These are phyloP conservation scores for Bombus ignitus DNA, from an alignment of 1,140 invertebrate species.

Conservation along the genomic window DNA sequence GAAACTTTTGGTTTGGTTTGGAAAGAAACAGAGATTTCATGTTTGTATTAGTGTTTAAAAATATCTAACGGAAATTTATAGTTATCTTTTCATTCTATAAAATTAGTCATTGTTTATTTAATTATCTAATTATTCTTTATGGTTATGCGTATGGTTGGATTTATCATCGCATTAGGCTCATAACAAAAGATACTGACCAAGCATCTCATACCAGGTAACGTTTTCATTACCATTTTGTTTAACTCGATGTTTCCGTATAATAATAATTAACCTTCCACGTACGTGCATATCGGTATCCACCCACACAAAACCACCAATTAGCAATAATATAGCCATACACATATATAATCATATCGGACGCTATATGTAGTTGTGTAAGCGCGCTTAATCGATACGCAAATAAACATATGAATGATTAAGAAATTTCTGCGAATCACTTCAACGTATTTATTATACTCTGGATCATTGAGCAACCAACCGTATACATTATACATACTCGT, in stretches of 20 bases:
- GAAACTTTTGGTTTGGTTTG: no score
- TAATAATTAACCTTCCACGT: background rate
- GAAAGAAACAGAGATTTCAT: rapidly evolving
- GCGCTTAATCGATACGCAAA: background rate
- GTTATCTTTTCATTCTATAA: background rate
- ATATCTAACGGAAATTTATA: no score
- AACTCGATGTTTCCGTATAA: background rate
- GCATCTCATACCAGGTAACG: background rate
- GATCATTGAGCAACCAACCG: conserved; percentile 6
- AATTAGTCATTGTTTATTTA: background rate
- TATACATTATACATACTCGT: background rate
- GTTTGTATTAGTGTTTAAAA: no score
- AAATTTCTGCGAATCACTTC: background rate
- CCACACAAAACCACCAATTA: background rate
- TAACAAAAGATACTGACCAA: background rate
- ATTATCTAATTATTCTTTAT: background rate
- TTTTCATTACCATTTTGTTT: background rate
- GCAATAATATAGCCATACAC: background rate
- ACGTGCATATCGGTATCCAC: background rate
- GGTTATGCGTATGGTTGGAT: no score
- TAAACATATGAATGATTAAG: background rate
- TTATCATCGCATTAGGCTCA: no score
- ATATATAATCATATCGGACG: background rate
- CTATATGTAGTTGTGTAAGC: background rate
- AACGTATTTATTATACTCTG: background rate